Percentiles rank a stretch among this genome's conserved stretches.
phyloP scores from a whole-genome alignment of 1,140 invertebrate species.

The Proales similis region DNA sequence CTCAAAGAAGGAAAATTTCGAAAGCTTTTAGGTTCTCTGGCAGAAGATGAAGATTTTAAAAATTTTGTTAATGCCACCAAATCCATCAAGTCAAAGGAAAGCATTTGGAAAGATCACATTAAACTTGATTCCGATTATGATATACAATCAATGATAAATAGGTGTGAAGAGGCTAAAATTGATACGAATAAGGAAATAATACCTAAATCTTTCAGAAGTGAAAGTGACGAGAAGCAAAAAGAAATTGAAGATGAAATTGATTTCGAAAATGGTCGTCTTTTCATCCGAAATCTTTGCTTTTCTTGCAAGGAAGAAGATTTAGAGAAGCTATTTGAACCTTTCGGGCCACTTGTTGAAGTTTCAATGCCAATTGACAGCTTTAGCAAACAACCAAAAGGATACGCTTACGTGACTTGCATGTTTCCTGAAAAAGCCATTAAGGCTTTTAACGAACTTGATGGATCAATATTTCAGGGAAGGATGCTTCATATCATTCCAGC shows the following conservation, averaged over 20 bases:
- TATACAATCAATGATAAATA: conserved; percentile 38
- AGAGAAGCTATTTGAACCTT: conserved; percentile 73
- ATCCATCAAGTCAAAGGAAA: conserved; percentile 55
- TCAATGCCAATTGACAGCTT: conserved; percentile 77
- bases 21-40: conserved; percentile 56
- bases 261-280: conserved; percentile 74
- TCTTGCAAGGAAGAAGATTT: conserved; percentile 78
- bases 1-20: conserved; percentile 42
- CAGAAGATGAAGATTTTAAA: conserved; percentile 76
- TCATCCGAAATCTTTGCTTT: conserved; percentile 86
- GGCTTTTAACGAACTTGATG: conserved; percentile 79
- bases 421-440: conserved; percentile 88
- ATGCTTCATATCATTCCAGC: conserved; percentile 86
- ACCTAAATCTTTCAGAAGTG: conserved; percentile 11
- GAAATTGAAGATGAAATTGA: conserved; percentile 43
- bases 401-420: conserved; percentile 82
- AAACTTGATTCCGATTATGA: conserved; percentile 25
- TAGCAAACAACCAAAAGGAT: conserved; percentile 81
- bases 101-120: conserved; percentile 66
- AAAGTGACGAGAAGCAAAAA: conserved; percentile 40
- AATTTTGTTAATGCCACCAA: conserved; percentile 77
- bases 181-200: conserved; percentile 39
- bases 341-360: conserved; percentile 72
- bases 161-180: conserved; percentile 1
- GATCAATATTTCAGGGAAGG: conserved; percentile 73